Conservation (phyloP, 2,888 invertebrate genomes). For the Mesorhabditis spiculigera region DNA sequence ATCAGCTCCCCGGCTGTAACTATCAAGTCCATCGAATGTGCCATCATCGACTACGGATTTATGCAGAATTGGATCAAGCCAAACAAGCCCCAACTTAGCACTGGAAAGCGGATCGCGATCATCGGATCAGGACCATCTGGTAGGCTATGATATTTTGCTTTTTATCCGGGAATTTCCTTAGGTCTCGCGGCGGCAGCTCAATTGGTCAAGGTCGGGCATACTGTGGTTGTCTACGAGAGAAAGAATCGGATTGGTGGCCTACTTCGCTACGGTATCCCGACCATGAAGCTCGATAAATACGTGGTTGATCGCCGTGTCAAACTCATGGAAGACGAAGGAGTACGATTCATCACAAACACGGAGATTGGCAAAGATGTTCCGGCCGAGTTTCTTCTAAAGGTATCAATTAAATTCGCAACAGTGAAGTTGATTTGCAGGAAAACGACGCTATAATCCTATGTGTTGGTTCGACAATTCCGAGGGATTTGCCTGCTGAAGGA, state of each 20-base stretch:
- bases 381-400: conserved; percentile 63
- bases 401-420: background rate
- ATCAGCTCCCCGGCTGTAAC: conserved; percentile 95
- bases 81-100: conserved; percentile 73
- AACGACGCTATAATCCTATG: conserved; percentile 84
- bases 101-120: conserved; percentile 80
- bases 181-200: conserved; percentile 91
- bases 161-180: conserved; percentile 8
- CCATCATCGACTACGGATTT: conserved; percentile 96
- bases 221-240: conserved; percentile 91
- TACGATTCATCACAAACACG: conserved; percentile 81
- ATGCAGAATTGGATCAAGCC: conserved; percentile 81
- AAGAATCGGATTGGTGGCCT: conserved; percentile 92
- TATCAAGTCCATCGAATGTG: conserved; percentile 97
- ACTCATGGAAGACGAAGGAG: conserved; percentile 82
- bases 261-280: conserved; percentile 91
- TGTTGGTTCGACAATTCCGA: conserved; percentile 92
- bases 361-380: conserved; percentile 87
- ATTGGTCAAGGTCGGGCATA: conserved; percentile 90
- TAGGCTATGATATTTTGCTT: conserved; percentile 12
- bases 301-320: conserved; percentile 80
- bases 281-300: conserved; percentile 90
- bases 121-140: conserved; percentile 85
- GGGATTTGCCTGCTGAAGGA: conserved; percentile 71
- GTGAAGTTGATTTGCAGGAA: conserved; percentile 62